Conservation (phyloP, 2,797 vertebrate genomes). For the Pangasius mekongensis region DNA sequence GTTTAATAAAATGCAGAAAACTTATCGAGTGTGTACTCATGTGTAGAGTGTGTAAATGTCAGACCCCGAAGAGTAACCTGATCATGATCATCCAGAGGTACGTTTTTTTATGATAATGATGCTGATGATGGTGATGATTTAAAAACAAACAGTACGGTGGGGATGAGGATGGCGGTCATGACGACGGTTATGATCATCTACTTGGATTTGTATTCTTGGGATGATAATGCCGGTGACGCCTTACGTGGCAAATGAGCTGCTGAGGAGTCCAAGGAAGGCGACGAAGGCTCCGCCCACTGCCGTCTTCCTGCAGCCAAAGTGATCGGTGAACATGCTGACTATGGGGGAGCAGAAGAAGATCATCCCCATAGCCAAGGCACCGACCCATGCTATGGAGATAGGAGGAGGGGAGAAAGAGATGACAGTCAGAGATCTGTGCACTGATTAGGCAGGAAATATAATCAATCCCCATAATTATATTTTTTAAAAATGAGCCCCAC, state of each 20-base stretch:
- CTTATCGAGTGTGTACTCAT: neutral
- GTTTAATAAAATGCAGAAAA: too few relatives aligned
- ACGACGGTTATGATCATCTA: neutral
- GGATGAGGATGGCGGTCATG: neutral
- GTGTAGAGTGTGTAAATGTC: neutral
- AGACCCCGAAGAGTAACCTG: neutral
- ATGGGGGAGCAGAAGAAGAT: slow-evolving; percentile 98
- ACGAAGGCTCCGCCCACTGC: slow-evolving; percentile 87
- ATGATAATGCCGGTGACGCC: neutral
- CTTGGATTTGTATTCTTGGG: neutral
- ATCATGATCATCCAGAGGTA: neutral
- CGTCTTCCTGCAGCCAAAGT: slow-evolving; percentile 92
- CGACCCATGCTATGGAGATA: slow-evolving; percentile 85
- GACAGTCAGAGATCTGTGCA: neutral
- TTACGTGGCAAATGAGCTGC: slow-evolving; percentile 96
- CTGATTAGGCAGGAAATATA: neutral
- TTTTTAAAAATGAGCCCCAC: neutral
- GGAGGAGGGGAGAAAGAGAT: neutral
- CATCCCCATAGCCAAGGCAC: slow-evolving; percentile 96
- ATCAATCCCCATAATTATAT: neutral
- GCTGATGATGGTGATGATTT: neutral
- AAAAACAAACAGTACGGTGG: neutral
- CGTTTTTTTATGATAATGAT: neutral
- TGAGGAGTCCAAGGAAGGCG: slow-evolving; percentile 93
- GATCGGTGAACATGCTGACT: slow-evolving; percentile 98